Evolutionary conservation across 2,888 invertebrate genomes (phyloP).

Genomic region (Dolomedes plantarius): DNA sequence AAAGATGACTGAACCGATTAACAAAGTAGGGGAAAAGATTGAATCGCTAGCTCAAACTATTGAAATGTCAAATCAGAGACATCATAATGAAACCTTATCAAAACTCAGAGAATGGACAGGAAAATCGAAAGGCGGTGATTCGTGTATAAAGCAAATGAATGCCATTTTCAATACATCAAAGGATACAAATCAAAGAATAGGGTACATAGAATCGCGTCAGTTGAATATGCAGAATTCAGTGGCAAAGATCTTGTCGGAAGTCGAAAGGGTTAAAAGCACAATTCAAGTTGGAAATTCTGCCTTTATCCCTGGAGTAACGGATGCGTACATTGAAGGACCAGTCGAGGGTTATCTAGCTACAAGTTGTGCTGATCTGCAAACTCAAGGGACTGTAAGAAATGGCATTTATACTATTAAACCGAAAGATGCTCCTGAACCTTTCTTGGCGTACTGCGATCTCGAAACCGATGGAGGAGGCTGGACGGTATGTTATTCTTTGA

Average conservation of each 20-base stretch:
- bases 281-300: constrained; percentile 30
- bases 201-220: constrained; percentile 49
- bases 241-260: constrained; percentile 55
- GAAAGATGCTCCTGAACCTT: constrained; percentile 93
- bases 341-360: constrained; percentile 80
- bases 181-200: constrained; percentile 44
- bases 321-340: constrained; percentile 22
- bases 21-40: constrained; percentile 61
- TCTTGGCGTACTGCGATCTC: constrained; percentile 92
- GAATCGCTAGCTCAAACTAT: constrained; percentile 46
- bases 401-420: constrained; percentile 93
- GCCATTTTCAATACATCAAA: constrained; percentile 45
- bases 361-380: constrained; percentile 89
- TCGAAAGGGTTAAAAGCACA: constrained; percentile 42
- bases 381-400: constrained; percentile 90
- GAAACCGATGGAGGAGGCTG: constrained; percentile 92
- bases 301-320: constrained; percentile 41
- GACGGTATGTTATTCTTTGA: constrained; percentile 87
- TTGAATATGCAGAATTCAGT: constrained; percentile 38
- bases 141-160: constrained; percentile 48
- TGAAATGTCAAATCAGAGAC: constrained; percentile 25
- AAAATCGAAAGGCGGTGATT: constrained; percentile 37
- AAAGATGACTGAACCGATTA: constrained; percentile 68
- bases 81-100: constrained; percentile 49
- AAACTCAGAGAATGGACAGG: constrained; percentile 37